Conservation (phyloP, 2,113 vertebrate species). For the Gallinago undulata region DNA sequence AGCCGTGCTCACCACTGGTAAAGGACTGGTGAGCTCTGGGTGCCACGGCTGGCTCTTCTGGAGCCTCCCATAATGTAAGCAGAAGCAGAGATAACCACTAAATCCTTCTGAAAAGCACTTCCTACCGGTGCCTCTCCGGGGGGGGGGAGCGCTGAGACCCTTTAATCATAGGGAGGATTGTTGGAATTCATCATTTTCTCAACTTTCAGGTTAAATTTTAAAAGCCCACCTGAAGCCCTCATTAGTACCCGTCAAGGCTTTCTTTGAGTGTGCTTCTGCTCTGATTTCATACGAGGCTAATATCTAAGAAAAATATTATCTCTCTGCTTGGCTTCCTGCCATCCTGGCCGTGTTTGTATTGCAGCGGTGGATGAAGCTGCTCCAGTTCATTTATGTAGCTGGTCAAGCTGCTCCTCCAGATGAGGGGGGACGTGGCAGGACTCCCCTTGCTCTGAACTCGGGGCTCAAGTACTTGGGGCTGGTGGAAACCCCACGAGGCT, state of each 20-base stretch:
- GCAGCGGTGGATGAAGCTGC: neutral
- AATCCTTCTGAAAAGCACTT: neutral
- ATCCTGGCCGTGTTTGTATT: neutral
- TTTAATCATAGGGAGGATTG: neutral
- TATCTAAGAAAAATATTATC: conserved; percentile 39
- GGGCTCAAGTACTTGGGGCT: neutral
- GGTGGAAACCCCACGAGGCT: neutral
- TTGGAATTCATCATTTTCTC: conserved; percentile 10
- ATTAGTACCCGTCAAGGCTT: conserved; percentile 16
- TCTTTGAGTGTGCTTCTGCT: neutral
- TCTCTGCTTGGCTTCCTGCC: conserved; percentile 2
- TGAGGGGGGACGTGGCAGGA: fast-evolving
- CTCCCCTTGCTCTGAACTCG: neutral
- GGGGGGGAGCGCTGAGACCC: neutral
- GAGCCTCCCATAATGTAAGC: neutral
- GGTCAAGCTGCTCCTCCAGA: neutral
- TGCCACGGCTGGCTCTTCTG: neutral
- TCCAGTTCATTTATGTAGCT: neutral
- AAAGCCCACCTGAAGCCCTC: conserved; percentile 48
- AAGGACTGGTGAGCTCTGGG: fast-evolving
- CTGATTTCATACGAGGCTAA: conserved; percentile 13
- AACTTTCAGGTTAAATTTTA: neutral
- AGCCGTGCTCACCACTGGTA: neutral
- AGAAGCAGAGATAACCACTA: neutral
- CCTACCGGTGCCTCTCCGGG: fast-evolving